A percentile compares a stretch with the other conserved stretches of the same genome.
These are phyloP conservation scores for Crenichthys baileyi DNA, from an alignment of 2,797 vertebrate genomes.

Conservation along the genomic window DNA sequence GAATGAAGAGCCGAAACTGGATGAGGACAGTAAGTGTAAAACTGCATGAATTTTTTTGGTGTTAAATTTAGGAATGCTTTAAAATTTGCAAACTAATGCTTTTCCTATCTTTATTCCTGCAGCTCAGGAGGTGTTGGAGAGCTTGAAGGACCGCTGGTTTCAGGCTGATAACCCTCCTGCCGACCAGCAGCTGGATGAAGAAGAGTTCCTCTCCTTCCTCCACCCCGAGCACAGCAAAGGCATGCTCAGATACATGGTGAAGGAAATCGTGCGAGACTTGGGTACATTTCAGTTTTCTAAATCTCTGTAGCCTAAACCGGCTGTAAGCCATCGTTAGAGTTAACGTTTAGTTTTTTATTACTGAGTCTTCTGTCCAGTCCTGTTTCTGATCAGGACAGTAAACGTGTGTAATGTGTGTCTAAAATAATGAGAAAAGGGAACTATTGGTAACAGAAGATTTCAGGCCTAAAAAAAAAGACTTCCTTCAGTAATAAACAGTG, in stretches of 20 bases:
- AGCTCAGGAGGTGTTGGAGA: conserved; percentile 97
- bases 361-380: no score
- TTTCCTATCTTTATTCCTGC: conserved; percentile 16
- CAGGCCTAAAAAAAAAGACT: no score
- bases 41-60: neutral
- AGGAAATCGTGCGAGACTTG: conserved; percentile 93
- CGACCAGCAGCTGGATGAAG: conserved; percentile 89
- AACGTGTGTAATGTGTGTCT: no score
- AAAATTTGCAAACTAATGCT: neutral
- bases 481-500: no score
- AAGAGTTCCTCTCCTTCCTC: conserved; percentile 95
- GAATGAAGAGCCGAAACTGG: conserved; percentile 92
- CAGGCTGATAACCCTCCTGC: conserved; percentile 93
- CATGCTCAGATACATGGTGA: conserved; percentile 97
- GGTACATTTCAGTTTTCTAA: conserved; percentile 70
- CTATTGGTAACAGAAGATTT: no score
- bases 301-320: neutral
- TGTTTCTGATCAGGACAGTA: no score
- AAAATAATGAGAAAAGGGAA: no score
- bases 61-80: neutral
- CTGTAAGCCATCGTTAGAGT: neutral
- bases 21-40: conserved; percentile 92
- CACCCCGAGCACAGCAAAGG: conserved; percentile 96
- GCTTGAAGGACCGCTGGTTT: conserved; percentile 96
- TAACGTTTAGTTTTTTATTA: neutral